Conservation (phyloP, 1,140 invertebrate genomes). For the Panagrolaimus sp. region DNA sequence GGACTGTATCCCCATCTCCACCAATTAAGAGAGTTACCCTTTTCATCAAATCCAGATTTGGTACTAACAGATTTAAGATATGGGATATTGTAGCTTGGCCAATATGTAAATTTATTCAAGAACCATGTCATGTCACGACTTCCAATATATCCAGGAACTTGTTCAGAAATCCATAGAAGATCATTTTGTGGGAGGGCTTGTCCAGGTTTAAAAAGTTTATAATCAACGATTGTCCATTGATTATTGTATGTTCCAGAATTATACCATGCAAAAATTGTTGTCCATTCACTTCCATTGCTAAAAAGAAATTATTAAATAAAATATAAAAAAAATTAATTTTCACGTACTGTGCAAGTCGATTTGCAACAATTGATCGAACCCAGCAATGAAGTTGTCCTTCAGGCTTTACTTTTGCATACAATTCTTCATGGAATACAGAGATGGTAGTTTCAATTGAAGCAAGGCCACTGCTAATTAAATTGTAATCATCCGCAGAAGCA, state of each 20-base stretch:
- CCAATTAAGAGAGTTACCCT: constrained; percentile 62
- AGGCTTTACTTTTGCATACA: constrained; percentile 65
- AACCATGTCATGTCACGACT: constrained; percentile 67
- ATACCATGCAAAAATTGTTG: constrained; percentile 62
- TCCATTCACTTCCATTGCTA: constrained; percentile 69
- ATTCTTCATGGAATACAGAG: constrained; percentile 66
- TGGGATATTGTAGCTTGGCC: constrained; percentile 74
- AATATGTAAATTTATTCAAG: constrained; percentile 68
- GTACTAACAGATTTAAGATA: constrained; percentile 68
- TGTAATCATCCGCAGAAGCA: constrained; percentile 81
- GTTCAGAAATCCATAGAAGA: constrained; percentile 74
- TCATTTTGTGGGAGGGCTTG: constrained; percentile 62
- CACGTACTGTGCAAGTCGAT: constrained; percentile 67
- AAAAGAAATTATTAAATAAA: constrained; percentile 14
- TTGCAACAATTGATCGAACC: constrained; percentile 76
- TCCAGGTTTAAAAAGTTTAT: constrained; percentile 65
- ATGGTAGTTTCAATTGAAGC: constrained; percentile 69
- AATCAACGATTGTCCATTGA: constrained; percentile 79
- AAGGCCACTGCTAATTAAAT: constrained; percentile 67
- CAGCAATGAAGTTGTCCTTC: constrained; percentile 65
- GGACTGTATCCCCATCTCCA: constrained; percentile 68
- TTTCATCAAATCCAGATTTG: constrained; percentile 61
- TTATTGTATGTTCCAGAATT: constrained; percentile 79
- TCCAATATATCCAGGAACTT: constrained; percentile 66
- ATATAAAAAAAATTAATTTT: not conserved